Evolutionary conservation across 1,140 invertebrate genomes (phyloP).

Genomic region (Drosophila kepulauana): DNA sequence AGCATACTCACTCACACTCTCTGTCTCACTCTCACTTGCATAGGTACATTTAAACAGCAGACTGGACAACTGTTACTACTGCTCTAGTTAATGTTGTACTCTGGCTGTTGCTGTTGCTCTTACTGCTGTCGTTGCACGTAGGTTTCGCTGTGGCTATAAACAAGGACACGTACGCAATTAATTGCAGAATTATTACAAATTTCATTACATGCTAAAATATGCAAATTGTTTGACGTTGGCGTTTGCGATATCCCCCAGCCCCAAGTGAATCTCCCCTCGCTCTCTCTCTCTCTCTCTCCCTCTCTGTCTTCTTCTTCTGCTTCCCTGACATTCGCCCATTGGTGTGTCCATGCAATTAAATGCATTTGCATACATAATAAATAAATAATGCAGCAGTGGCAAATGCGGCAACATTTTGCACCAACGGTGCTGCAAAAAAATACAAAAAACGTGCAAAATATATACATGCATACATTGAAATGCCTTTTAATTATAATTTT

Average conservation of each 20-base stretch:
- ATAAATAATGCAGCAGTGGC: conserved; percentile 78
- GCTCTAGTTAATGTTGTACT: conserved; percentile 19
- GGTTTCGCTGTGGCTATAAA: conserved; percentile 51
- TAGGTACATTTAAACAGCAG: conserved; percentile 1
- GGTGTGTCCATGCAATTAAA: conserved; percentile 70
- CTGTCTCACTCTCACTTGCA: not conserved
- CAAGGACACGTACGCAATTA: conserved; percentile 82
- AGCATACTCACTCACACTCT: not conserved
- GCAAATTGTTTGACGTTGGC: conserved; percentile 75
- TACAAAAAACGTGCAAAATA: conserved; percentile 16
- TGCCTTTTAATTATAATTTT: conserved; percentile 82
- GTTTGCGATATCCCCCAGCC: conserved; percentile 17
- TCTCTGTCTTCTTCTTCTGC: conserved; percentile 3
- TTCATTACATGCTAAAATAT: conserved; percentile 84
- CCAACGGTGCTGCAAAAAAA: conserved; percentile 14
- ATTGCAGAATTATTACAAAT: conserved; percentile 83
- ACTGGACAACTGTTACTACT: conserved; percentile 15
- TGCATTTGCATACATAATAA: conserved; percentile 83
- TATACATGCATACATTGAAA: conserved; percentile 8
- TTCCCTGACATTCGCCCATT: not conserved
- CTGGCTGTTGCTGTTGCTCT: not conserved
- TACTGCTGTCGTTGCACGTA: conserved; percentile 32
- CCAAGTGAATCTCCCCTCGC: not conserved
- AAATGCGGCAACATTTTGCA: conserved; percentile 38
- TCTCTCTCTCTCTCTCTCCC: conserved; percentile 4